Percentiles rank a stretch among this genome's conserved stretches.
Evolutionary conservation across 2,888 invertebrate species (phyloP).

Genomic region (Tromatobia lineatoria): DNA sequence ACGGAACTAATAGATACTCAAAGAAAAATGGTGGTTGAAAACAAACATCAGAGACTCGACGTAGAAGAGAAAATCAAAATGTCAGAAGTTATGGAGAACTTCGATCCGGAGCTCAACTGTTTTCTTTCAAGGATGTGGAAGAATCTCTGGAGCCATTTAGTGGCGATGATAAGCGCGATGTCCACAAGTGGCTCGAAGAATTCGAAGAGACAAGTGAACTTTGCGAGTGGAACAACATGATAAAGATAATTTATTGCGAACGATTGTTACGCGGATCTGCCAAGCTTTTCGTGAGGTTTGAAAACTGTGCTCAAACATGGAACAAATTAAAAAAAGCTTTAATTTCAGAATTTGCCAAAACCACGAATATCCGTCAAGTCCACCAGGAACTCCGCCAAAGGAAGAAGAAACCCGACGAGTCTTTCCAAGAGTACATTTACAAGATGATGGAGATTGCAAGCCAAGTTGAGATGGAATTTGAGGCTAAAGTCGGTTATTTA

Average conservation of each 20-base stretch:
- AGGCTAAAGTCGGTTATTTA: background rate
- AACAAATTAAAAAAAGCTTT: constrained; percentile 56
- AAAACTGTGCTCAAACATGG: constrained; percentile 48
- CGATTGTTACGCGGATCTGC: constrained; percentile 66
- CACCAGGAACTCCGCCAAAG: constrained; percentile 45
- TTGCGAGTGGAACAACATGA: constrained; percentile 59
- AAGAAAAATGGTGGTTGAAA: background rate
- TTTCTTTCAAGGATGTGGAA: constrained; percentile 62
- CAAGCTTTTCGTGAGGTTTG: constrained; percentile 58
- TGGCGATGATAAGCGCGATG: constrained; percentile 51
- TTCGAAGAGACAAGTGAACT: constrained; percentile 66
- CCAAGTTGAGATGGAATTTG: constrained; percentile 25
- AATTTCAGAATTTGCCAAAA: constrained; percentile 48
- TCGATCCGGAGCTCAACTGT: background rate
- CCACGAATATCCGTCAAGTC: constrained; percentile 43
- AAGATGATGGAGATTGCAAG: constrained; percentile 27
- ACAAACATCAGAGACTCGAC: no score
- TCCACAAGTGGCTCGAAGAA: constrained; percentile 62
- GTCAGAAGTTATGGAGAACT: background rate
- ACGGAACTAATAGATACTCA: background rate
- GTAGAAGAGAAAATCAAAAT: background rate
- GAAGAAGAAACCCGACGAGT: constrained; percentile 36
- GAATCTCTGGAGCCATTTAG: constrained; percentile 51
- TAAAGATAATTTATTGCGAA: constrained; percentile 64
- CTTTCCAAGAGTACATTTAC: constrained; percentile 11